Percentiles rank a stretch among this genome's conserved stretches.
Conservation (phyloP, 1,140 invertebrate genomes). For the Bombus haemorrhoidalis region DNA sequence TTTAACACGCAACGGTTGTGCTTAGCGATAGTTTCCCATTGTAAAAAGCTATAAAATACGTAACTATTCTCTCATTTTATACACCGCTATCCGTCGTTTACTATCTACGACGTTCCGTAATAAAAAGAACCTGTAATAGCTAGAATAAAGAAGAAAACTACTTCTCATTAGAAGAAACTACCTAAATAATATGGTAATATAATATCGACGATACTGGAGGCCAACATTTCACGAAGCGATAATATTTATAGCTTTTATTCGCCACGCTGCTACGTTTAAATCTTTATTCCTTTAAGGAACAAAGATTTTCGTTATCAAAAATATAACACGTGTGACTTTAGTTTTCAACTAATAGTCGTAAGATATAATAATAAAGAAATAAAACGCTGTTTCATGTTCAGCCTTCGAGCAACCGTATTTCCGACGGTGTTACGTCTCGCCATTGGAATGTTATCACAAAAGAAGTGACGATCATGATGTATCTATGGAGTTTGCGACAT, state of each 20-base stretch:
- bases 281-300: not conserved
- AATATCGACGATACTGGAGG: not conserved
- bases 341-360: not conserved
- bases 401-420: not conserved
- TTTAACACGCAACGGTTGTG: not conserved
- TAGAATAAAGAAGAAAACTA: not conserved
- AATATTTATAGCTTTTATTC: not conserved
- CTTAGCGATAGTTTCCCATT: not conserved
- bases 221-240: not conserved
- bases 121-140: not conserved
- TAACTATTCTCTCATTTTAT: not conserved
- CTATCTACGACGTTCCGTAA: not conserved
- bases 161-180: slow-evolving; percentile 1
- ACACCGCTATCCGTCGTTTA: not conserved
- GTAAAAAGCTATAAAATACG: not conserved
- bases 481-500: no score
- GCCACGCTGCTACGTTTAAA: not conserved
- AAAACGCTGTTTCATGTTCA: not conserved
- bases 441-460: not conserved
- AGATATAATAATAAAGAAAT: not conserved
- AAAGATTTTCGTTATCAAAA: not conserved
- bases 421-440: not conserved
- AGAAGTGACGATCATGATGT: not conserved
- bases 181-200: not conserved
- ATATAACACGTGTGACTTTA: not conserved